Evolutionary conservation across 2,888 invertebrate genomes (phyloP).

Genomic region (Neoascia interrupta): DNA sequence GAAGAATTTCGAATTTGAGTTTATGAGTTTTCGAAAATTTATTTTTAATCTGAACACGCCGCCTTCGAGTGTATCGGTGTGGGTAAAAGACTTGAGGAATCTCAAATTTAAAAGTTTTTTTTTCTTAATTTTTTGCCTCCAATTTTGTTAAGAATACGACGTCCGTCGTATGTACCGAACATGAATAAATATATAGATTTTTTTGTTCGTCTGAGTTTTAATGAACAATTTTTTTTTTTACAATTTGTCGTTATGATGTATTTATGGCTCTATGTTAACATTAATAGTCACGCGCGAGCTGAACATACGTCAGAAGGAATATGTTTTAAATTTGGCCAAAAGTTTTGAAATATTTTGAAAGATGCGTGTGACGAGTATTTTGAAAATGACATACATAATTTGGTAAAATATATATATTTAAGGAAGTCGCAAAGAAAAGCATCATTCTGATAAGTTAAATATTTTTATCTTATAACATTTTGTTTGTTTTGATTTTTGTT

Average conservation of each 20-base stretch:
- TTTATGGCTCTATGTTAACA: conserved; percentile 16
- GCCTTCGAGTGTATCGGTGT: conserved; percentile 6
- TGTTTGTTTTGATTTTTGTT: not conserved
- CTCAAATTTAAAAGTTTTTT: no score
- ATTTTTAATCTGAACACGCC: conserved; percentile 36
- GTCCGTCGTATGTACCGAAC: no score
- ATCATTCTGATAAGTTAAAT: no score
- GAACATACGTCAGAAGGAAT: conserved; percentile 36
- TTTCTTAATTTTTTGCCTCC: no score
- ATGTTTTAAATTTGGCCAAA: no score
- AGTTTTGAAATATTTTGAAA: no score
- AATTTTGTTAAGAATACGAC: no score
- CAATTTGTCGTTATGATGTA: conserved; percentile 20
- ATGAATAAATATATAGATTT: no score
- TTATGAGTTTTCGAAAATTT: conserved; percentile 43
- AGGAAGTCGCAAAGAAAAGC: not conserved
- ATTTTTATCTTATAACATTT: no score
- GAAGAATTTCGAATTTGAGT: conserved; percentile 36
- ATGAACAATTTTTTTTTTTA: no score
- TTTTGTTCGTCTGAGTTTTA: no score
- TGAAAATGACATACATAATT: not conserved
- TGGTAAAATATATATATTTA: not conserved
- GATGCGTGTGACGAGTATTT: not conserved
- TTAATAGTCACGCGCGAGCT: conserved; percentile 41
- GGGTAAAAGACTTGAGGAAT: no score